A percentile compares a stretch with the other conserved stretches of the same genome.
Conservation (phyloP, 2,113 vertebrate genomes). For the Octodon degus region DNA sequence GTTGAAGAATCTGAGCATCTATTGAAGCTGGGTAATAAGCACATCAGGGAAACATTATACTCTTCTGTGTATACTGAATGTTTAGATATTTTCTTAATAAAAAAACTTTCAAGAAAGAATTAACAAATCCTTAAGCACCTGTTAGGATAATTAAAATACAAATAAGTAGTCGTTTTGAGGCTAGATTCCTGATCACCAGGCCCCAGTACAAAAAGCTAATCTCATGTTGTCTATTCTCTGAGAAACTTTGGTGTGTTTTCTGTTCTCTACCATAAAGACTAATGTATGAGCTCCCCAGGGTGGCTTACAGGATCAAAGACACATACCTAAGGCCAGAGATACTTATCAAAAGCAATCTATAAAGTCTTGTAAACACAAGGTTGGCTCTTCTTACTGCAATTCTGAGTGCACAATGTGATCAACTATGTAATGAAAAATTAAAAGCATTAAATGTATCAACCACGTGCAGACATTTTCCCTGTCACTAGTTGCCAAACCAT, state of each 20-base stretch:
- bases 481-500: neutral
- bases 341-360: neutral
- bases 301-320: neutral
- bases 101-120: neutral
- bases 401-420: neutral
- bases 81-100: neutral
- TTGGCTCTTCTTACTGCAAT: neutral
- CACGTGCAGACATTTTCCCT: neutral
- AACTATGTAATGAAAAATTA: neutral
- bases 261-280: neutral
- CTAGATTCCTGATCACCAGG: neutral
- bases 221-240: neutral
- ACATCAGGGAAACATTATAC: neutral
- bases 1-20: neutral
- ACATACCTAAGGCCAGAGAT: neutral
- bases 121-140: neutral
- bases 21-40: neutral
- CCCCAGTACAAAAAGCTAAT: neutral
- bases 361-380: neutral
- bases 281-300: neutral
- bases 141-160: constrained; percentile 1
- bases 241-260: neutral
- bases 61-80: neutral
- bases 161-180: neutral
- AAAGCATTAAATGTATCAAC: neutral